Evolutionary conservation across 2,113 vertebrate species (phyloP).

Genomic region (Hippoglossus stenolepis): DNA sequence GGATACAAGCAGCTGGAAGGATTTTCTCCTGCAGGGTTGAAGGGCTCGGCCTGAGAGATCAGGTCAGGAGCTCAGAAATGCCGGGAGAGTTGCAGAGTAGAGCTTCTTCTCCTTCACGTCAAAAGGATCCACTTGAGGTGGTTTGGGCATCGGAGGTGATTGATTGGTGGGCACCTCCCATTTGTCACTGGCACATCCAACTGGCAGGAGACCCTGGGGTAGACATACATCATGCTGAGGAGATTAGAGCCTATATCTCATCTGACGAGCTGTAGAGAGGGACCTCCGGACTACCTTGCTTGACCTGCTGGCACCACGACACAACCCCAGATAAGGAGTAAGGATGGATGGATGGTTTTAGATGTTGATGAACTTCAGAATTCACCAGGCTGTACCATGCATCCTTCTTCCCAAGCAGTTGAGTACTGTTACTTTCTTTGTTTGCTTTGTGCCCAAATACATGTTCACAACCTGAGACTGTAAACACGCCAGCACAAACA

Average conservation of each 20-base stretch:
- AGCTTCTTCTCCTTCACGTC: neutral
- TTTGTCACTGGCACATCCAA: neutral
- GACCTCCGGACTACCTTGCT: neutral
- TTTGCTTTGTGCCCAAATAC: conserved; percentile 28
- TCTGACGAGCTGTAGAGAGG: neutral
- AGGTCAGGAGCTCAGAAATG: neutral
- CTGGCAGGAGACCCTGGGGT: neutral
- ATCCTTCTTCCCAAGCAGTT: conserved; percentile 14
- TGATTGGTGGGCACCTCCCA: neutral
- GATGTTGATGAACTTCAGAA: neutral
- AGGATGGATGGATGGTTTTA: neutral
- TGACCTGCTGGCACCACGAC: neutral
- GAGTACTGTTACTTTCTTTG: conserved; percentile 22
- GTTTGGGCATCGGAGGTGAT: neutral
- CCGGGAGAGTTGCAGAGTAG: no score
- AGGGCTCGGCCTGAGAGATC: neutral
- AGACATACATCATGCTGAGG: neutral
- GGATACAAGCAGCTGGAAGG: neutral
- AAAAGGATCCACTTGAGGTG: neutral
- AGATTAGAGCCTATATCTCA: neutral
- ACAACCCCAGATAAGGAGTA: neutral
- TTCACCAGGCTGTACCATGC: neutral
- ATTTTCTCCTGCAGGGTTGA: neutral
- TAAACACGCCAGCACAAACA: conserved; percentile 45
- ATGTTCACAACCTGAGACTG: conserved; percentile 52